Base-by-base conservation (phyloP, 2,888 invertebrate genomes). In the Agriopis aurantiaria region DNA sequence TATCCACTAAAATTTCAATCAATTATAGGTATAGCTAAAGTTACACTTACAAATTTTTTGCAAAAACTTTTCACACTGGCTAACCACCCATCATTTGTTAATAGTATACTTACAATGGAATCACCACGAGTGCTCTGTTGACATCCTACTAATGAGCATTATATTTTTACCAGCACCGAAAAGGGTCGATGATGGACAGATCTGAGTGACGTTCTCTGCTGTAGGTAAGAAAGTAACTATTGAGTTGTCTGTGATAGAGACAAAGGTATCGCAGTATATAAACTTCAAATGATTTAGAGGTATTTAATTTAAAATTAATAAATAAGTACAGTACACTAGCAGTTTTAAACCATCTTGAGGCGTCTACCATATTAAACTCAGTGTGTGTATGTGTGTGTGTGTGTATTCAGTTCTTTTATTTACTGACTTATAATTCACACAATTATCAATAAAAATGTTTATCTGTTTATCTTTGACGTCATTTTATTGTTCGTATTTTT, bases 141-240 rank as follows among this genome's bases (percentile, higher is more conserved):
- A 90, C 85, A 86, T 82, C 76, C 75, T 81, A 80, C 88, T 93
- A 93, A 93, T 92, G 92, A 91, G 87, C 88, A 82, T 87, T 88
- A 88, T 91, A 92, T 92, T 92, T 93, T 90, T 88, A 89, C 88
- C 86, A 84, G 78, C 78, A 72, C 81, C 82, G 82, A 86, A 88
- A 87, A 83, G 79, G 80, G 78, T 71, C 82, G 90, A 79, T 84
- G 92, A 91, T 82, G 85, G 92, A 92, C 87, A 82, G 84, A 82
- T 86, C 82, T 88, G 91, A 92, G 87, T 91, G 93, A 93, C 91
- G 86, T 83, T 82, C 93, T 80, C 82, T 83, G 93, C 91, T 90
- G 93, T 93, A 93, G 93, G 93, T 93, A 90, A 72, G 71, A 60
- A 23, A 41, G 55, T 40, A 17, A 61, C 48, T 59, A 48, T 48